These are phyloP conservation scores for Mungos mungo DNA, from an alignment of 2,113 vertebrate species.

Conservation along the genomic window DNA sequence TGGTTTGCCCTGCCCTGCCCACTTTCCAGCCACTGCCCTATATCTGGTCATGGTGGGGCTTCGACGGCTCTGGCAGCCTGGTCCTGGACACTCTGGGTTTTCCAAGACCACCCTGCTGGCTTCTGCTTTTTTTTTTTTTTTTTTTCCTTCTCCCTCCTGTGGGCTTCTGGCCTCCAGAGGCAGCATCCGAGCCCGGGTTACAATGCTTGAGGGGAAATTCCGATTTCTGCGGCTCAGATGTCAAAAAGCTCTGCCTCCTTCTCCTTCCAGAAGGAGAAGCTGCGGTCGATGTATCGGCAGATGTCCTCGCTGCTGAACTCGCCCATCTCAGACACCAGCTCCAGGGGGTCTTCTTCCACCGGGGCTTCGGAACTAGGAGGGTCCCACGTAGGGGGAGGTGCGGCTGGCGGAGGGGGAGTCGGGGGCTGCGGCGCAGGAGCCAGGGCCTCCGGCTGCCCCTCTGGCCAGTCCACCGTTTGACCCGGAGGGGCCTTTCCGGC, in stretches of 20 bases:
- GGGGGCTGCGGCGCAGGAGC: not conserved
- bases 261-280: slow-evolving; percentile 99
- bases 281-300: slow-evolving; percentile 96
- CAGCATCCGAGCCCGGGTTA: not conserved
- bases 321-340: slow-evolving; percentile 92
- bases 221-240: slow-evolving; percentile 82
- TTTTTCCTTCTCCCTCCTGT: not conserved
- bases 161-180: not conserved
- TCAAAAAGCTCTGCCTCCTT: slow-evolving; percentile 95
- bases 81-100: not conserved
- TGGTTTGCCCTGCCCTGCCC: not conserved
- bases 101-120: not conserved
- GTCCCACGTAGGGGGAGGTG: not conserved
- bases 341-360: slow-evolving; percentile 86
- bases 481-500: not conserved
- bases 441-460: not conserved
- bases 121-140: not conserved
- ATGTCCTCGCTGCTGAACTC: slow-evolving; percentile 97
- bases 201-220: not conserved
- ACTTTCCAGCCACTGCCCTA: not conserved
- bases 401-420: not conserved
- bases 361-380: not conserved
- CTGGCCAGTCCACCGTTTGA: not conserved
- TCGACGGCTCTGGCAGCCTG: not conserved
- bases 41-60: not conserved